These are phyloP conservation scores for Epinephelus cyanopodus DNA, from an alignment of 2,113 vertebrate genomes.

Conservation along the genomic window DNA sequence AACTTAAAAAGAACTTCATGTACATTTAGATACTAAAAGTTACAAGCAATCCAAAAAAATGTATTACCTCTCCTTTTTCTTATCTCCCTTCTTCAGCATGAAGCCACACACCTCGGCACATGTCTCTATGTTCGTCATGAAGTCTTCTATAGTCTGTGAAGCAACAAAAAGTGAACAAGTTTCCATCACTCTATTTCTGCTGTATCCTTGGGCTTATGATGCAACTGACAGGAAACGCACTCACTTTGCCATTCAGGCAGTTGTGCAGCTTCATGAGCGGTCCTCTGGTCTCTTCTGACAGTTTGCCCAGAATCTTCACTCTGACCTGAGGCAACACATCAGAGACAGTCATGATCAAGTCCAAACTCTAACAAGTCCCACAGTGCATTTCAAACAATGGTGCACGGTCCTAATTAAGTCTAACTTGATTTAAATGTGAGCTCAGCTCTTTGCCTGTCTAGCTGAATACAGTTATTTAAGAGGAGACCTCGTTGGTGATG, in stretches of 20 bases:
- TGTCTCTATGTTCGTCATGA: slow-evolving; percentile 89
- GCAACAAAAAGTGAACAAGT: background rate
- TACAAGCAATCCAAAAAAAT: background rate
- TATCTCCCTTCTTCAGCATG: slow-evolving; percentile 95
- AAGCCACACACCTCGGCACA: slow-evolving; percentile 92
- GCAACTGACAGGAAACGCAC: slow-evolving; percentile 23
- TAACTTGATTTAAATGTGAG: background rate
- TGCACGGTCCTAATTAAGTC: background rate
- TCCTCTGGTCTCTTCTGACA: slow-evolving; percentile 90
- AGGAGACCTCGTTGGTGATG: slow-evolving; percentile 89
- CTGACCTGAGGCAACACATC: slow-evolving; percentile 84
- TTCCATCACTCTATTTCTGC: background rate
- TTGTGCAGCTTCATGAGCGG: slow-evolving; percentile 92
- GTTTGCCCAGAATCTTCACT: slow-evolving; percentile 92
- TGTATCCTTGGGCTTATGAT: background rate
- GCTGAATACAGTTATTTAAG: background rate
- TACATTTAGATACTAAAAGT: background rate
- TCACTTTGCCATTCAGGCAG: slow-evolving; percentile 93
- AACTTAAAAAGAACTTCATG: no score
- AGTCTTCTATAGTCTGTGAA: slow-evolving; percentile 92
- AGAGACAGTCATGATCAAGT: background rate
- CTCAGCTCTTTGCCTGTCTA: background rate
- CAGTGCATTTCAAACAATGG: background rate
- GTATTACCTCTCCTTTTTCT: slow-evolving; percentile 94
- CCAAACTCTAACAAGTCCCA: background rate